These are phyloP conservation scores for Imbricaverruca yamaguchii DNA, from an alignment of 2,888 invertebrate genomes.

Conservation along the genomic window DNA sequence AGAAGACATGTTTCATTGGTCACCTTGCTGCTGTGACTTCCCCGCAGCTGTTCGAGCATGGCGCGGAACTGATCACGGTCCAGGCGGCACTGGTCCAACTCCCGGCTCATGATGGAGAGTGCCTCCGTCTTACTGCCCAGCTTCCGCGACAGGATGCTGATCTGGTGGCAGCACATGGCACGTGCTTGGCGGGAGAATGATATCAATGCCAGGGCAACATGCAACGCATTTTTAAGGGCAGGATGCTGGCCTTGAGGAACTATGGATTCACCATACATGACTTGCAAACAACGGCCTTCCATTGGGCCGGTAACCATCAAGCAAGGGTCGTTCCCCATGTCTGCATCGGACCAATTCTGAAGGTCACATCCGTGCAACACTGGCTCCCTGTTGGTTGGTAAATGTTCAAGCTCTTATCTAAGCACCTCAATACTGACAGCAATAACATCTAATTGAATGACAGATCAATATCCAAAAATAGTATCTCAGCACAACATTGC, in stretches of 20 bases:
- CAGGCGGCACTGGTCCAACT: constrained; percentile 66
- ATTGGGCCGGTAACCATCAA: no score
- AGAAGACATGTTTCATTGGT: no score
- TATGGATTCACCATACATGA: not conserved
- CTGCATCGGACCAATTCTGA: no score
- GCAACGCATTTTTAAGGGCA: not conserved
- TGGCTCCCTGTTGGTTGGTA: no score
- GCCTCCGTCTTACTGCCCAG: constrained; percentile 75
- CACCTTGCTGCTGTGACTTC: not conserved
- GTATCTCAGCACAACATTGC: no score
- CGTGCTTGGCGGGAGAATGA: not conserved
- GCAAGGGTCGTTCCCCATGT: no score
- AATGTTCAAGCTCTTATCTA: no score
- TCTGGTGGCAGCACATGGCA: constrained; percentile 1
- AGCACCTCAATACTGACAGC: no score
- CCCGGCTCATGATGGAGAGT: constrained; percentile 64
- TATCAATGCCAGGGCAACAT: not conserved
- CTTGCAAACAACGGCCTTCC: not conserved
- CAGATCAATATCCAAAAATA: no score
- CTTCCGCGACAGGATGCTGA: constrained; percentile 47
- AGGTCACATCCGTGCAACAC: no score
- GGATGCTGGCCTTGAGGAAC: no score
- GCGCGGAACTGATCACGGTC: constrained; percentile 73
- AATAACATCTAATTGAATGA: no score
- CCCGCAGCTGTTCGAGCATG: constrained; percentile 66